Conservation (phyloP, 1,140 invertebrate species). For the Chelonus insularis region DNA sequence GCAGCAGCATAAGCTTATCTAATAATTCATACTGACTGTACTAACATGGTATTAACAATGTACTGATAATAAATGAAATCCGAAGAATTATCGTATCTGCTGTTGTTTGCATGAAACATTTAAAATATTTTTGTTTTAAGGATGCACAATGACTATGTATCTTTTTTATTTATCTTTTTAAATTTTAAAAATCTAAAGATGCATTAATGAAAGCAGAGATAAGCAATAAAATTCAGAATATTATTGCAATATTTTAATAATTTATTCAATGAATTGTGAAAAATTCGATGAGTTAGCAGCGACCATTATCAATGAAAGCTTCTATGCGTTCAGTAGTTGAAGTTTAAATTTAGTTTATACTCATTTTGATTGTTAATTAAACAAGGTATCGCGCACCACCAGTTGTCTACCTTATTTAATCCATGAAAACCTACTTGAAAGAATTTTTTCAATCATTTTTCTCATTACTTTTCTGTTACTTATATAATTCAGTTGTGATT, state of each 20-base stretch:
- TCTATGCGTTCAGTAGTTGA: too few relatives aligned
- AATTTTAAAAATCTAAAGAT: conserved; percentile 17
- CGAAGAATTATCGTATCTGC: conserved; percentile 27
- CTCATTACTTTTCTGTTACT: too few relatives aligned
- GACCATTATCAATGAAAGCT: conserved; percentile 62
- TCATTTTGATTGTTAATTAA: conserved; percentile 21
- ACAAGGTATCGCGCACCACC: conserved; percentile 36
- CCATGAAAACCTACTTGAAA: too few relatives aligned
- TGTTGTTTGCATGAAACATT: conserved; percentile 53
- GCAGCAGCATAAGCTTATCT: too few relatives aligned
- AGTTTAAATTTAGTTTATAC: conserved; percentile 35
- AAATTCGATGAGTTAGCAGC: conserved; percentile 56
- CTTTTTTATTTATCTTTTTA: conserved; percentile 21
- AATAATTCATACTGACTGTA: too few relatives aligned
- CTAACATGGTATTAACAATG: too few relatives aligned
- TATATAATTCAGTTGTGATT: too few relatives aligned
- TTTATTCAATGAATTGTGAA: background rate
- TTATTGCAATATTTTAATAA: conserved; percentile 11
- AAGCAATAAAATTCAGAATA: conserved; percentile 17
- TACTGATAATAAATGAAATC: conserved; percentile 22
- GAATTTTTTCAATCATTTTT: too few relatives aligned
- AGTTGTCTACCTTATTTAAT: too few relatives aligned
- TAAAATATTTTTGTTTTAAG: conserved; percentile 56
- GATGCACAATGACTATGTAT: conserved; percentile 63
- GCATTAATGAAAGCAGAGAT: conserved; percentile 26